Conservation (phyloP, 2,797 vertebrate species). For the Chloroceryle amazona region DNA sequence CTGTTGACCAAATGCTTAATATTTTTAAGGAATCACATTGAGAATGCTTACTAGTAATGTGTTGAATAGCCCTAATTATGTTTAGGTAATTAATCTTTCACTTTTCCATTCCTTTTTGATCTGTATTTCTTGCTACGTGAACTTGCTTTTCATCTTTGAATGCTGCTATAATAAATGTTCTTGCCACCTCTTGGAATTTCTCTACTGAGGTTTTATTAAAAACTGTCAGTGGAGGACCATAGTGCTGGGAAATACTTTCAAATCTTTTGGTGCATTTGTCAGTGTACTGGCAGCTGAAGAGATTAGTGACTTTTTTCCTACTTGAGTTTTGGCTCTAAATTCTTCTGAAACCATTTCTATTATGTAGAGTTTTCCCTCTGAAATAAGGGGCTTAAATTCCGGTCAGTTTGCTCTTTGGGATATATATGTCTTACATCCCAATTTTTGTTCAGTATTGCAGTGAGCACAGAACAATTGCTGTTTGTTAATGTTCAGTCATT, state of each 20-base stretch:
- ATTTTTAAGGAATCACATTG: background rate
- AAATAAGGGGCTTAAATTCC: background rate
- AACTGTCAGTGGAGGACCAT: background rate
- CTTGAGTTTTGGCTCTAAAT: background rate
- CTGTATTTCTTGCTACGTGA: background rate
- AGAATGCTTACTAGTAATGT: background rate
- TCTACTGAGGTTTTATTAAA: background rate
- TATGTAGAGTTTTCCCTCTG: background rate
- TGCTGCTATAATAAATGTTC: accelerated
- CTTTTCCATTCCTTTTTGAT: background rate
- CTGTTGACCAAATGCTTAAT: background rate
- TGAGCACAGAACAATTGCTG: background rate
- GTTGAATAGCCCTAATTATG: background rate
- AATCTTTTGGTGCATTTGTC: background rate
- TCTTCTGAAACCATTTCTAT: background rate
- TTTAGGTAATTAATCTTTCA: background rate
- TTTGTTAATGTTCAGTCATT: background rate
- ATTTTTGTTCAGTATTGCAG: background rate
- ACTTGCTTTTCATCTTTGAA: background rate
- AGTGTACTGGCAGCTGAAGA: background rate
- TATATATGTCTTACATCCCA: background rate
- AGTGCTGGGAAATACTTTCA: background rate
- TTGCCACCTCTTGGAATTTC: background rate
- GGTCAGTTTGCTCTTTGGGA: background rate
- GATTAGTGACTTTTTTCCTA: background rate